Percentiles rank a stretch among this genome's conserved stretches.
Conservation (phyloP, 2,113 vertebrate species). For the Hypomesus transpacificus region DNA sequence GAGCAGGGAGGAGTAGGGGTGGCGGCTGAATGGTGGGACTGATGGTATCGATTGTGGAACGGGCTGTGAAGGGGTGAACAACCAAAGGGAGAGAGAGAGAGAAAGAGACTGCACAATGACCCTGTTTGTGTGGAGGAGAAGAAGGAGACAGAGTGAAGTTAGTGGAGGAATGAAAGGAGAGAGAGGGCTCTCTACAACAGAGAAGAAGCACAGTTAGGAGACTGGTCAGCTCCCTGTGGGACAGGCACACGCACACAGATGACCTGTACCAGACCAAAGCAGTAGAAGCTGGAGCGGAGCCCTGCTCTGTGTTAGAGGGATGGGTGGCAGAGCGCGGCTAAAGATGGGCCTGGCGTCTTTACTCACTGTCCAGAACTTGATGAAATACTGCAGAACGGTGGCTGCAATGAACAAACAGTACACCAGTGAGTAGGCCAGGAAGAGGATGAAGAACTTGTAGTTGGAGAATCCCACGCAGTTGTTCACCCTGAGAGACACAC, state of each 20-base stretch:
- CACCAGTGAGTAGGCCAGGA: conserved; percentile 91
- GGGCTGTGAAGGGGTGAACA: too few species aligned
- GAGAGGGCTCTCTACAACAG: conserved; percentile 37
- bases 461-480: conserved; percentile 76
- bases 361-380: conserved; percentile 98
- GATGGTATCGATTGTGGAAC: conserved; percentile 35
- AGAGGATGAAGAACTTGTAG: conserved; percentile 85
- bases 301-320: too few species aligned
- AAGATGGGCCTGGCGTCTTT: not conserved
- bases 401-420: conserved; percentile 93
- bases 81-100: not conserved
- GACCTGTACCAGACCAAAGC: not conserved
- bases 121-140: conserved; percentile 5
- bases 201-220: conserved; percentile 28
- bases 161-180: conserved; percentile 16
- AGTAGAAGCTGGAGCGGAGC: not conserved
- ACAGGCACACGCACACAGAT: not conserved
- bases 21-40: conserved; percentile 34
- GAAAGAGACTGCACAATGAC: not conserved
- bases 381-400: conserved; percentile 96
- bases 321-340: not conserved
- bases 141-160: conserved; percentile 20
- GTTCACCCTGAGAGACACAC: conserved; percentile 64
- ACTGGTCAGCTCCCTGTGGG: conserved; percentile 35
- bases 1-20: not conserved